Evolutionary conservation across 1,140 invertebrate species (phyloP), one percentile per base, ranked within the genome.

Genomic region (Achroia grisella): DNA sequence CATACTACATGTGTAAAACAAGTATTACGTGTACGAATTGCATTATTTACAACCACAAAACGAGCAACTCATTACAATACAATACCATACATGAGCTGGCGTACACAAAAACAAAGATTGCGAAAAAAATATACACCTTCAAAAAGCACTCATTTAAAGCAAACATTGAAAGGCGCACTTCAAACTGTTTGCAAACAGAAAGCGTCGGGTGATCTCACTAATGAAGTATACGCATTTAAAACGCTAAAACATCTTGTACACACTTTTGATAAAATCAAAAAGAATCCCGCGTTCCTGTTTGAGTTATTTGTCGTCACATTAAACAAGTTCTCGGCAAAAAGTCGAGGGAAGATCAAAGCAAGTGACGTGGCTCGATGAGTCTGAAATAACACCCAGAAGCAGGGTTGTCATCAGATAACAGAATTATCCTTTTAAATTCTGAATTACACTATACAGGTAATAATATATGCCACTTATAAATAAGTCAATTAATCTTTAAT

Each of bases 221-320:
- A 74, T 82, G 71, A 78, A 71, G 61, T 69, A 58, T 67, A 50
- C 59, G 48, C 58, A 67, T 72, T 70, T 65, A 58, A 70, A 72
- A 71, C 45, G 49, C 62, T 59, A 62, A 63, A 73, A 64, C 64
- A 65, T 57, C 56, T 53, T 47, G 46, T 62, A 58, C 54, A 62
- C 56, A 54, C 52, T 54, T 50, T 50, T 63, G 69, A 74, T 69
- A 76, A 77, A 79, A 74, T 71, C 56, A 77, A 80, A 74, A 78
- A 66, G 65, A 62, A 41, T 60, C 37, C 52, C 50, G 61, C 66
- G 55, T 67, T 66, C 60, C 65, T 71, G 68, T 65, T 78, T 76
- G 71, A 81, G 75, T 76, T 83, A 81, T 81, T 77, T 83, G 80
- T 84, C 80, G 69, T 77, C 76, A 68, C 76, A 78, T 77, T 77